Evolutionary conservation across 1,140 invertebrate genomes (phyloP), one percentile per base, ranked within the genome.

Genomic region (Archegozetes longisetosus): DNA sequence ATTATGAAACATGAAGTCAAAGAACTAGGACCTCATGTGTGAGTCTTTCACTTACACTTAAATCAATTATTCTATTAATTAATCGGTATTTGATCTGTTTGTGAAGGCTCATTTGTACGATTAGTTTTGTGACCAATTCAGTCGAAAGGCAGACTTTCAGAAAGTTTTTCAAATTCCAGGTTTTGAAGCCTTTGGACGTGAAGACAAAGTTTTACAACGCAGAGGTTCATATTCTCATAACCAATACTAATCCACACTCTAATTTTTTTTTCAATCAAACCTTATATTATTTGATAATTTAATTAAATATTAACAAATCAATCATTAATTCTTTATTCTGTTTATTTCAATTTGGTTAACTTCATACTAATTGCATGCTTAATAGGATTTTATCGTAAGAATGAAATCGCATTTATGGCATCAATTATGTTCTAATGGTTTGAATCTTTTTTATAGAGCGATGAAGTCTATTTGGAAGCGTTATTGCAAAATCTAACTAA

Each of bases 91-190:
- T 47, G 47, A 55, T 12, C 66, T 66, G 63, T 64, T 65, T 63
- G 78, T 81, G 60, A 68, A 91, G 87, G 70, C 74, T 98, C 61
- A 88, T 96, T 9, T 98, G 93, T 79, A 89, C 94, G 74, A 90
- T 98, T 2, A 86, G 80, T 64, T 98, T 97, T 70, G 81, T 80
- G 63, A 82, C 80, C 55, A 73, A 80, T 58, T 76, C 78, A 58
- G 71, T 71, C 17, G 83, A 84, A 62, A 80, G 82, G 65, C 74
- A 83, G 54, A 72, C 72, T 64, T 78, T 95, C 70, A 79, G 86
- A 67, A 97, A 96, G 72, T 96, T 93, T 72, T 98, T 97, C 71
- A 97, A 96, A 76, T 98, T 98, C 75, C 87, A 95, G 80, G 94
- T 98, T 0, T 79, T 93, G 61, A 97, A 97, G 71, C 94, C 94